Evolutionary conservation across 1,140 invertebrate genomes (phyloP).

Genomic region (Acromyrmex echinatior): DNA sequence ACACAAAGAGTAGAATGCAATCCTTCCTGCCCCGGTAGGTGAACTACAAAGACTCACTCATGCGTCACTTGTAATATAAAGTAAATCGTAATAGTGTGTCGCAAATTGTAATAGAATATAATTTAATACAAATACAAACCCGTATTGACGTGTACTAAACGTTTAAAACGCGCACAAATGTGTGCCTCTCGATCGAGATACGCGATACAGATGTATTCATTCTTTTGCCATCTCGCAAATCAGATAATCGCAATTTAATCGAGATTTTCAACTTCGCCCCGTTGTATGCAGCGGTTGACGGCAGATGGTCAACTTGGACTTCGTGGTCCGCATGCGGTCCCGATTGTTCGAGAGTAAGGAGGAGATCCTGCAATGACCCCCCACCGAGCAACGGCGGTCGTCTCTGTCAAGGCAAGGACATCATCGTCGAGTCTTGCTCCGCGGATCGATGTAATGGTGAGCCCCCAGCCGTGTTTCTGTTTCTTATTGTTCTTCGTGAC

Average conservation of each 20-base stretch:
- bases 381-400: conserved; percentile 89
- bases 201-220: conserved; percentile 45
- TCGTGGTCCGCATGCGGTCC: conserved; percentile 95
- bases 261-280: conserved; percentile 67
- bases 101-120: conserved; percentile 3
- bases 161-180: conserved; percentile 3
- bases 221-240: conserved; percentile 32
- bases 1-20: conserved; percentile 94
- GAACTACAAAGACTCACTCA: conserved; percentile 35
- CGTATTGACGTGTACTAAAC: background rate
- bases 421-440: conserved; percentile 87
- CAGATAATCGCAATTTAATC: conserved; percentile 74
- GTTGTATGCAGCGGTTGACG: conserved; percentile 84
- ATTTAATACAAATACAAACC: background rate
- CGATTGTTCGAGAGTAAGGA: conserved; percentile 93
- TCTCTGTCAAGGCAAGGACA: conserved; percentile 90
- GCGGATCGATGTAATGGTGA: conserved; percentile 86
- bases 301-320: conserved; percentile 95
- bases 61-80: conserved; percentile 28
- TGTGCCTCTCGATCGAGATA: conserved; percentile 15
- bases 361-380: conserved; percentile 92
- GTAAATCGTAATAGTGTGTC: conserved; percentile 11
- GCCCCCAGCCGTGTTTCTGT: conserved; percentile 67
- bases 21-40: conserved; percentile 93
- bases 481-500: conserved; percentile 62